Evolutionary conservation across 2,888 invertebrate species (phyloP).

Genomic region (Lasioglossum figueresi): DNA sequence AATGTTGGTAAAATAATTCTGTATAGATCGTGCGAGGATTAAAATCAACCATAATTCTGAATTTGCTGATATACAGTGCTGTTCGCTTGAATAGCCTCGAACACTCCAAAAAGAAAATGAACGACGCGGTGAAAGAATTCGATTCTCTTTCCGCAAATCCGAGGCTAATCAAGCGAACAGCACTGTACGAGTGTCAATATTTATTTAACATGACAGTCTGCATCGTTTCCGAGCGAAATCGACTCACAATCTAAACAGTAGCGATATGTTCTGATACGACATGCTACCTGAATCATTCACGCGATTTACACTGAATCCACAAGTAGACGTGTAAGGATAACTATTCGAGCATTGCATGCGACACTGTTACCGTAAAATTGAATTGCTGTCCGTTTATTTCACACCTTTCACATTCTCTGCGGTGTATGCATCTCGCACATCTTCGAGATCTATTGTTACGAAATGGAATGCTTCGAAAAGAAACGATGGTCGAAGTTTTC

Average conservation of each 20-base stretch:
- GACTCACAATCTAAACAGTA: conserved; percentile 26
- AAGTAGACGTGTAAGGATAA: conserved; percentile 58
- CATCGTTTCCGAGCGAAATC: not conserved
- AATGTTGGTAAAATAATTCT: not conserved
- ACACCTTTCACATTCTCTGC: not conserved
- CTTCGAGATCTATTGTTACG: not conserved
- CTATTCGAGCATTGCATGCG: conserved; percentile 49
- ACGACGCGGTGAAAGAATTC: too few relatives aligned
- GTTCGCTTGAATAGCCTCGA: too few relatives aligned
- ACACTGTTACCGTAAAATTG: conserved; percentile 19
- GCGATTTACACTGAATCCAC: conserved; percentile 58
- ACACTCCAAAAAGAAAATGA: too few relatives aligned
- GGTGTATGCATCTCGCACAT: not conserved
- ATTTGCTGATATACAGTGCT: not conserved
- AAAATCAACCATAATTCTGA: not conserved
- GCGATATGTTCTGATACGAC: conserved; percentile 6
- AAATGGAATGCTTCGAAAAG: not conserved
- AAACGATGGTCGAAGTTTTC: conserved; percentile 1
- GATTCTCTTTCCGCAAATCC: too few relatives aligned
- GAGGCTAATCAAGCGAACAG: too few relatives aligned
- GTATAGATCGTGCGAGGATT: not conserved
- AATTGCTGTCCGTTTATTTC: conserved; percentile 11
- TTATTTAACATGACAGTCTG: not conserved
- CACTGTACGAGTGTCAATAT: not conserved
- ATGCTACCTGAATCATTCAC: conserved; percentile 28